Conservation (phyloP, 1,140 invertebrate species). For the Pectinophora gossypiella region DNA sequence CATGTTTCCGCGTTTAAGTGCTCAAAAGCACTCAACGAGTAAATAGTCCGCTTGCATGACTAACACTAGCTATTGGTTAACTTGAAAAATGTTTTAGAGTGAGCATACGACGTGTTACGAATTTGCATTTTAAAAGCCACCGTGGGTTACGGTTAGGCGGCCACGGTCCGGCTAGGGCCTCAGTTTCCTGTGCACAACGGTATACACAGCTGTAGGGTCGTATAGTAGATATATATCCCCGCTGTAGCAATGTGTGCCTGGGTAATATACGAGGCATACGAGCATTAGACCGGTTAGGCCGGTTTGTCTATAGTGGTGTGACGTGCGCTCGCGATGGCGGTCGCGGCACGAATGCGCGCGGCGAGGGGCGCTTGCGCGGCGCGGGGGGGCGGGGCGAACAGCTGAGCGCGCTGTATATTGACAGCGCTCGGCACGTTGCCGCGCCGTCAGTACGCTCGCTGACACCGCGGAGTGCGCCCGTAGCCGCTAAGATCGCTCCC, state of each 20-base stretch:
- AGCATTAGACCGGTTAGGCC: not conserved
- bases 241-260: too few relatives aligned
- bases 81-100: constrained; percentile 1
- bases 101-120: constrained; percentile 3
- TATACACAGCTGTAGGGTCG: not conserved
- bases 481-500: constrained; percentile 34
- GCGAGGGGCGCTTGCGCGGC: constrained; percentile 34
- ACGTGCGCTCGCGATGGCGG: constrained; percentile 22
- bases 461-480: constrained; percentile 53
- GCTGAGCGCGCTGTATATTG: constrained; percentile 73
- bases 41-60: not conserved
- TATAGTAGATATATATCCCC: not conserved
- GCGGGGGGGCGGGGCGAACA: constrained; percentile 52
- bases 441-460: constrained; percentile 61
- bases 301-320: not conserved
- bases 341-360: constrained; percentile 26
- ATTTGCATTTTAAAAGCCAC: constrained; percentile 22
- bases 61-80: not conserved
- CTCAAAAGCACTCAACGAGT: too few relatives aligned
- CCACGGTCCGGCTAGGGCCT: constrained; percentile 9
- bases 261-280: too few relatives aligned
- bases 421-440: constrained; percentile 66
- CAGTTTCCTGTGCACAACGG: not conserved
- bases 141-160: constrained; percentile 17
- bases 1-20: not conserved